Percentiles rank a stretch among this genome's conserved stretches.
phyloP scores from a whole-genome alignment of 2,113 vertebrate species.

The Poeciliopsis turrubarensis region DNA sequence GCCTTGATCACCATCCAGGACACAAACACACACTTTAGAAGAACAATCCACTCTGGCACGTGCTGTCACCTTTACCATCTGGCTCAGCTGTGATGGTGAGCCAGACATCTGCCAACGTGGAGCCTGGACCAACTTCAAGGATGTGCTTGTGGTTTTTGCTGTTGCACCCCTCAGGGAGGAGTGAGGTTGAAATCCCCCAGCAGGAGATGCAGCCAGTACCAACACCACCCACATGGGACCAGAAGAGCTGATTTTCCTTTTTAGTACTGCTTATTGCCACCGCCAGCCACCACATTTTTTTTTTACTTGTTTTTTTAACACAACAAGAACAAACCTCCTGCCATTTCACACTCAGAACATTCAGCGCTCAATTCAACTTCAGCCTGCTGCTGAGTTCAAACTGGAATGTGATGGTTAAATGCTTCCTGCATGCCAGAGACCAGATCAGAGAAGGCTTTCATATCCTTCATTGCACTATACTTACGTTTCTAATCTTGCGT shows the following conservation, averaged over 20 bases:
- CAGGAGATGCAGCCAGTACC: background rate
- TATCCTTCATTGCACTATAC: background rate
- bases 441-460: background rate
- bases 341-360: background rate
- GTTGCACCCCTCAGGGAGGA: conserved; percentile 20
- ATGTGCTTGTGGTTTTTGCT: background rate
- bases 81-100: conserved; percentile 36
- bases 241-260: background rate
- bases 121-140: conserved; percentile 46
- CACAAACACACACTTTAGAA: conserved; percentile 9
- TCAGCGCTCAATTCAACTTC: background rate
- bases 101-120: conserved; percentile 42
- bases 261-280: background rate
- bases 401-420: background rate
- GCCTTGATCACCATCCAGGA: background rate
- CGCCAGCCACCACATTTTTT: background rate
- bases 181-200: background rate
- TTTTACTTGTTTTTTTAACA: background rate
- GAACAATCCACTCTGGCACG: conserved; percentile 42
- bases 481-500: background rate
- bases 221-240: conserved; percentile 9
- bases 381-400: background rate
- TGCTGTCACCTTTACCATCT: conserved; percentile 55
- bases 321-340: background rate
- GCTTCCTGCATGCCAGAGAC: background rate